Conservation (phyloP, 2,797 vertebrate genomes). For the Siniperca undulata region DNA sequence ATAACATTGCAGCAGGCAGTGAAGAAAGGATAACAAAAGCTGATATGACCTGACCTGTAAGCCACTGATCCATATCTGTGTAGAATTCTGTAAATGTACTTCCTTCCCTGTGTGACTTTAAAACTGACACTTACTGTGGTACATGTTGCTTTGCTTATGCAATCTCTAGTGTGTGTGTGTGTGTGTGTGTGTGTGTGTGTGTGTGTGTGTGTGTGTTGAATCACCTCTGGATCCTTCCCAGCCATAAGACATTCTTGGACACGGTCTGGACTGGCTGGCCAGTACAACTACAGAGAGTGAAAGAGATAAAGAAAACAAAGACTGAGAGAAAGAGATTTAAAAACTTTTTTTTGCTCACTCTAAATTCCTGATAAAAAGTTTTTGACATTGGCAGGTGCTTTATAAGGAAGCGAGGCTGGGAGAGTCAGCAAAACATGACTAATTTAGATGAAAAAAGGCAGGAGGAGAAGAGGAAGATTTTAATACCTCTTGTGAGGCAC, state of each 20-base stretch:
- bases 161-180: conserved; percentile 41
- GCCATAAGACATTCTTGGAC: conserved; percentile 89
- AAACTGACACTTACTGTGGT: conserved; percentile 20
- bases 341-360: conserved; percentile 38
- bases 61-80: conserved; percentile 37
- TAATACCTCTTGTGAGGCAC: conserved; percentile 25
- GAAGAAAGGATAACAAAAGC: conserved; percentile 5
- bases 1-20: neutral
- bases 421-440: conserved; percentile 49
- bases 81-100: neutral
- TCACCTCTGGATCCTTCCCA: conserved; percentile 87
- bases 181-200: conserved; percentile 25
- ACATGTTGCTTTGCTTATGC: conserved; percentile 35
- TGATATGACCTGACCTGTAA: conserved; percentile 33
- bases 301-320: conserved; percentile 38
- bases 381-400: conserved; percentile 55
- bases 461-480: conserved; percentile 21
- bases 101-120: neutral
- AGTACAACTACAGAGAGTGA: conserved; percentile 80
- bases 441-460: conserved; percentile 33
- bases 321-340: conserved; percentile 22
- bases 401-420: conserved; percentile 8
- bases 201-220: conserved; percentile 28
- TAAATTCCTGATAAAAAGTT: conserved; percentile 36
- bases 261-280: conserved; percentile 86